phyloP scores from a whole-genome alignment of 2,113 vertebrate species.

The Gallinago jamesoni region DNA sequence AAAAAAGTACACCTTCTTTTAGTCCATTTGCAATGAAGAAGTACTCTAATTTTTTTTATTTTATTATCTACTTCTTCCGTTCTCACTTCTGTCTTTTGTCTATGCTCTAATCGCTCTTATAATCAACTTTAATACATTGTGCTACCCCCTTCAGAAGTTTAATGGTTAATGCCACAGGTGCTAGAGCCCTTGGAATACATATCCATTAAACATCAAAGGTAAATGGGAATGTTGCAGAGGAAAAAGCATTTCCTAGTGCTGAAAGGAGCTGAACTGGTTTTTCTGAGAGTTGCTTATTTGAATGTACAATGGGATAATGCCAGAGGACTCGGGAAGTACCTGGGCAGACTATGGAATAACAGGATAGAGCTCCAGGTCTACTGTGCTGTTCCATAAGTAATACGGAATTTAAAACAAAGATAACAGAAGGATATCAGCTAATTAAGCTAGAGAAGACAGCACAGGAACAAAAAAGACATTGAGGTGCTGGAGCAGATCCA shows the following conservation, averaged over 20 bases:
- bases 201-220: neutral
- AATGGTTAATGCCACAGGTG: neutral
- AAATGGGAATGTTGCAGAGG: neutral
- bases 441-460: neutral
- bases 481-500: too few relatives aligned
- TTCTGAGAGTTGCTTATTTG: neutral
- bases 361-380: neutral
- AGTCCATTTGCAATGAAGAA: neutral
- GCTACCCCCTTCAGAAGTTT: neutral
- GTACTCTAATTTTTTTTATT: neutral
- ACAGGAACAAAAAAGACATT: neutral
- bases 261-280: neutral
- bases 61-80: neutral
- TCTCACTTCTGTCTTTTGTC: neutral
- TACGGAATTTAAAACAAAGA: neutral
- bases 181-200: neutral
- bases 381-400: neutral
- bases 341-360: neutral
- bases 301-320: neutral
- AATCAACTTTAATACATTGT: neutral
- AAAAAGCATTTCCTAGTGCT: neutral
- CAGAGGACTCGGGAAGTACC: neutral
- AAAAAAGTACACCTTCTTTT: neutral
- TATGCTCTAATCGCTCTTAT: neutral
- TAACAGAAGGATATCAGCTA: neutral